phyloP scores from a whole-genome alignment of 2,113 vertebrate genomes.

The Fulmarus glacialis region DNA sequence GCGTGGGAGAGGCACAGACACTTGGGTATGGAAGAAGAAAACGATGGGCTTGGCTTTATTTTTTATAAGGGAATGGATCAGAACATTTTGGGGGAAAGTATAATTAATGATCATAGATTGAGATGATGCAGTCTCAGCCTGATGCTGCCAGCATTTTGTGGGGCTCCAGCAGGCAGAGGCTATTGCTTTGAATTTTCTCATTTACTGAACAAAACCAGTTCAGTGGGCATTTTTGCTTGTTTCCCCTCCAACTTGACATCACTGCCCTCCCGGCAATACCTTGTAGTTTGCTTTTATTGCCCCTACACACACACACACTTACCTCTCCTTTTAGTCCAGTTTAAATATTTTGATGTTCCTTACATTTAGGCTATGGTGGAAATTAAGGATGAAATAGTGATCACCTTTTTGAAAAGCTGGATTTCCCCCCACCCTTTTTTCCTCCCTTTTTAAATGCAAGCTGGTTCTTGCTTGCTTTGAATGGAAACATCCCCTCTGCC shows the following conservation, averaged over 20 bases:
- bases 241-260: neutral
- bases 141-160: neutral
- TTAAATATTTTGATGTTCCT: neutral
- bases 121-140: neutral
- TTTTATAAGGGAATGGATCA: conserved; percentile 70
- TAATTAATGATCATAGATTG: neutral
- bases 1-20: neutral
- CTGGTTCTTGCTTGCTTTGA: conserved; percentile 27
- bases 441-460: neutral
- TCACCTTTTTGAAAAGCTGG: conserved; percentile 15
- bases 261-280: neutral
- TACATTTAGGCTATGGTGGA: neutral
- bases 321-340: neutral
- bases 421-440: neutral
- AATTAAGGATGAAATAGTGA: neutral
- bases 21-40: neutral
- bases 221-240: neutral
- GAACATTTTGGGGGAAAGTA: neutral
- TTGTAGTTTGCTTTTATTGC: neutral
- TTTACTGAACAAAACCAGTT: neutral
- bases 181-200: neutral
- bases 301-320: neutral
- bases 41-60: conserved; percentile 64
- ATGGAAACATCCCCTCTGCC: neutral
- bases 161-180: neutral